A percentile compares a stretch with the other conserved stretches of the same genome.
Evolutionary conservation across 2,113 vertebrate species (phyloP).

Genomic region (Neotoma lepida): DNA sequence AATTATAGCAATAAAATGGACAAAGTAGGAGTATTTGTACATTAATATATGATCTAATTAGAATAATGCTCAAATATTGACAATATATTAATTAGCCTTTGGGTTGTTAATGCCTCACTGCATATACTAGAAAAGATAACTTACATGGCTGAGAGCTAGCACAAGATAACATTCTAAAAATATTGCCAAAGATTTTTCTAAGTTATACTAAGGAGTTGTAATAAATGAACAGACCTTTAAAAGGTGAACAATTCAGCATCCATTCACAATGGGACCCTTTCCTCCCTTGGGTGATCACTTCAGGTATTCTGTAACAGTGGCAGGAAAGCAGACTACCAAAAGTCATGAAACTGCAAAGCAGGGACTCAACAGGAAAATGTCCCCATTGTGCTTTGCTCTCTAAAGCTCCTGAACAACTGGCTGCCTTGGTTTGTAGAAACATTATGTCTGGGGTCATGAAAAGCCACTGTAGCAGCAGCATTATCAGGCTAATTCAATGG

Average conservation of each 20-base stretch:
- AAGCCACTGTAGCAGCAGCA: background rate
- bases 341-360: background rate
- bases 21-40: background rate
- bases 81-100: background rate
- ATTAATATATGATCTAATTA: background rate
- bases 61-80: background rate
- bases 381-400: background rate
- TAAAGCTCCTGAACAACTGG: background rate
- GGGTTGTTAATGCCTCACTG: background rate
- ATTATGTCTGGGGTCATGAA: background rate
- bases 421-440: background rate
- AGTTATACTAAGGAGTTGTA: background rate
- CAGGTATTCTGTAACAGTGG: background rate
- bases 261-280: background rate
- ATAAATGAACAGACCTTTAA: background rate
- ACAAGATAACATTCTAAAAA: background rate
- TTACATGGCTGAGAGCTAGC: background rate
- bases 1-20: background rate
- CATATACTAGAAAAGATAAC: background rate
- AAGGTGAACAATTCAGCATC: background rate
- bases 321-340: background rate
- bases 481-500: constrained; percentile 42
- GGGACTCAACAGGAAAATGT: background rate
- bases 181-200: background rate
- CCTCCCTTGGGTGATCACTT: background rate